Conservation (phyloP, 2,888 invertebrate species). For the Sturmia bella region DNA sequence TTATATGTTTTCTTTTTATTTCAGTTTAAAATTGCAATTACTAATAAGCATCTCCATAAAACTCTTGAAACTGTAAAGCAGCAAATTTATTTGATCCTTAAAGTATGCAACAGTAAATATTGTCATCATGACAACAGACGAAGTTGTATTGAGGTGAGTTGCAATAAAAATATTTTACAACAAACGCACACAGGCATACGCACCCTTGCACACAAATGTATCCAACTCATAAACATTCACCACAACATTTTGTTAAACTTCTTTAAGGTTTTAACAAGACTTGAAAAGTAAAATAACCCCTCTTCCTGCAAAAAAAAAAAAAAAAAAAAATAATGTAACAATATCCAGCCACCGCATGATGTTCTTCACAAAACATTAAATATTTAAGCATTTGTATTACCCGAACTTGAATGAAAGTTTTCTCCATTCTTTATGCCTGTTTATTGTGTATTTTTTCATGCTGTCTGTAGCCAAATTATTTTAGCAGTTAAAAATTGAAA, state of each 20-base stretch:
- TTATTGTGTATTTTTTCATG: constrained; percentile 8
- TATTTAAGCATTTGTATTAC: constrained; percentile 18
- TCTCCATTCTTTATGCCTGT: constrained; percentile 12
- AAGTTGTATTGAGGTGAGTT: constrained; percentile 73
- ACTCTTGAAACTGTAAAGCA: constrained; percentile 36
- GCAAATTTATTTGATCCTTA: constrained; percentile 61
- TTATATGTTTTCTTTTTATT: constrained; percentile 30
- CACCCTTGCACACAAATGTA: not conserved
- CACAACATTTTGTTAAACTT: constrained; percentile 15
- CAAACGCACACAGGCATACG: constrained; percentile 1
- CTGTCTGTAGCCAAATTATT: constrained; percentile 34
- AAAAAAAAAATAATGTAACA: not conserved
- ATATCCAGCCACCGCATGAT: constrained; percentile 2
- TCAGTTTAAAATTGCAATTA: constrained; percentile 23
- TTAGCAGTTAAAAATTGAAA: constrained; percentile 1
- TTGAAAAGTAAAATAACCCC: constrained; percentile 41
- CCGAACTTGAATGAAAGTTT: constrained; percentile 39
- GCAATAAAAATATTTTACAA: not conserved
- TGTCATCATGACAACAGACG: constrained; percentile 72
- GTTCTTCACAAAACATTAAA: constrained; percentile 25
- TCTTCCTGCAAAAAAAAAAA: constrained; percentile 10
- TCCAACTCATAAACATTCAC: not conserved
- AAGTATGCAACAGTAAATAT: constrained; percentile 70
- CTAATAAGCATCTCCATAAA: constrained; percentile 31
- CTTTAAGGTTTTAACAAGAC: not conserved